phyloP scores from a whole-genome alignment of 2,888 invertebrate species.

The Campopleginae sp. region DNA sequence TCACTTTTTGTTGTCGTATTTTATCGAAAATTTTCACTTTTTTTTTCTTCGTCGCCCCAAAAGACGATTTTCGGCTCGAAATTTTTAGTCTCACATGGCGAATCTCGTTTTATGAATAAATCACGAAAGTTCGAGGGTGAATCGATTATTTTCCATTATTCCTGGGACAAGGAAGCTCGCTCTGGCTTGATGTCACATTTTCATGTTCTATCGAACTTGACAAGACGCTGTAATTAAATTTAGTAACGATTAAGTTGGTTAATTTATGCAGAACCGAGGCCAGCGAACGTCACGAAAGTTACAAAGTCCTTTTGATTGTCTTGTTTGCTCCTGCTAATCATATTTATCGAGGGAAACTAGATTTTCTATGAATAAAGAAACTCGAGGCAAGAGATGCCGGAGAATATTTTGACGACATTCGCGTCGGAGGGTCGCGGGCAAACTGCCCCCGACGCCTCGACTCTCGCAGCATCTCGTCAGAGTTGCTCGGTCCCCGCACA shows the following conservation, averaged over 20 bases:
- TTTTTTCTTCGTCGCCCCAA: too few relatives aligned
- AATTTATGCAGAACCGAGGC: background rate
- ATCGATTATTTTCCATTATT: background rate
- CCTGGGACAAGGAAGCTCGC: background rate
- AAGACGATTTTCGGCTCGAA: too few relatives aligned
- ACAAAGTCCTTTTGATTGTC: slow-evolving; percentile 1
- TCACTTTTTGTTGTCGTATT: too few relatives aligned
- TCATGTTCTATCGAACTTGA: background rate
- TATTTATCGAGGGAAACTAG: background rate
- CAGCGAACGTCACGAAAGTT: slow-evolving; percentile 30
- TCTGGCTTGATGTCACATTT: background rate
- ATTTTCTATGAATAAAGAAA: slow-evolving; percentile 7
- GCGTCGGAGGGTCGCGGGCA: slow-evolving; percentile 67
- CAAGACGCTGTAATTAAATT: slow-evolving; percentile 39
- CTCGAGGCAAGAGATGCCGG: background rate
- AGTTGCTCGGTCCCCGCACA: slow-evolving; percentile 56
- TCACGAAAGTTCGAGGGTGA: too few relatives aligned
- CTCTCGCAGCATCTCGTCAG: slow-evolving; percentile 45
- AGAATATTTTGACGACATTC: slow-evolving; percentile 5
- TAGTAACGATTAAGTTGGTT: background rate
- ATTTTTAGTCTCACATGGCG: background rate
- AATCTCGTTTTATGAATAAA: background rate
- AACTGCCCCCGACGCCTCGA: slow-evolving; percentile 59
- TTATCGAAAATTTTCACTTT: background rate
- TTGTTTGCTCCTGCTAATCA: background rate